Conservation (phyloP, 2,888 invertebrate species). For the Eustalomyia histrio region DNA sequence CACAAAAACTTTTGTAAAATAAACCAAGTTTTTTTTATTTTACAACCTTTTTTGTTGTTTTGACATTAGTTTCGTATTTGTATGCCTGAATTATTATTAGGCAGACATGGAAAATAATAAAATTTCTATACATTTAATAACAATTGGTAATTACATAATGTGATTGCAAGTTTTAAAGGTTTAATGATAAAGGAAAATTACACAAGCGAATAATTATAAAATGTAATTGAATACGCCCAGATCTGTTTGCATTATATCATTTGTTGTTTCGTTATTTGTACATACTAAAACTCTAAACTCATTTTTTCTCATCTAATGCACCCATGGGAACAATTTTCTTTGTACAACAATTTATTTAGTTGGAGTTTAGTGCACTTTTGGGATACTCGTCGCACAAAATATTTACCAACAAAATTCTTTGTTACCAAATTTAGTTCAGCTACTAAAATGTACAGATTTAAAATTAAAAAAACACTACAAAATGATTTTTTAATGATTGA, state of each 20-base stretch:
- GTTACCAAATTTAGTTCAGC: neutral
- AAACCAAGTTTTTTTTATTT: too few relatives aligned
- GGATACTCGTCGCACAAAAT: constrained; percentile 56
- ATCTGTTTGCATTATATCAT: neutral
- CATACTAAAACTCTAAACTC: constrained; percentile 67
- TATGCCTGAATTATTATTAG: too few relatives aligned
- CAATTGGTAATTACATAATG: too few relatives aligned
- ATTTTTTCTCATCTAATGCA: constrained; percentile 67
- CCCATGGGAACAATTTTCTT: constrained; percentile 67
- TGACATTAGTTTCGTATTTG: too few relatives aligned
- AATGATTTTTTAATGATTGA: neutral
- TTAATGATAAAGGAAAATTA: too few relatives aligned
- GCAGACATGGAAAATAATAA: too few relatives aligned
- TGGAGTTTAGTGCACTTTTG: constrained; percentile 66
- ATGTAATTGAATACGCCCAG: too few relatives aligned
- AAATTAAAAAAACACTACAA: constrained; percentile 3
- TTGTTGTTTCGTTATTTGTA: constrained; percentile 4
- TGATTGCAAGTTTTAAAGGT: too few relatives aligned
- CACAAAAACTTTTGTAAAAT: too few relatives aligned
- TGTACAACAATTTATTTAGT: constrained; percentile 68
- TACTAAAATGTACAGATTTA: constrained; percentile 11
- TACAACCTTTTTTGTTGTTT: too few relatives aligned
- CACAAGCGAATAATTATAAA: too few relatives aligned
- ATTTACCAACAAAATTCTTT: constrained; percentile 14
- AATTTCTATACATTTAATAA: too few relatives aligned